These are phyloP conservation scores for Synaphobranchus kaupii DNA, from an alignment of 2,797 vertebrate genomes.

Conservation along the genomic window DNA sequence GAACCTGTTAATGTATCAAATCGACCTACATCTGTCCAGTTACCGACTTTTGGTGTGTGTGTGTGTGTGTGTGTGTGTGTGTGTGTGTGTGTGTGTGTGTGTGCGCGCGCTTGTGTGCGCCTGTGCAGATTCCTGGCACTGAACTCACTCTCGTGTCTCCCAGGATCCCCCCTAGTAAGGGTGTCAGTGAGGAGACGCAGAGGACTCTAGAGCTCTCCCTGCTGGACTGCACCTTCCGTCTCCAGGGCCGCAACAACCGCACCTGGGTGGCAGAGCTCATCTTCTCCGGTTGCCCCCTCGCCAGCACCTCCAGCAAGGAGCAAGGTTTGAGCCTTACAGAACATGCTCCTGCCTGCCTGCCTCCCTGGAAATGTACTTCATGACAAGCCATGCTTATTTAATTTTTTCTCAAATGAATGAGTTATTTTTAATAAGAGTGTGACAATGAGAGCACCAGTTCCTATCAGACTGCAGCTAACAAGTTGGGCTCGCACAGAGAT, in stretches of 20 bases:
- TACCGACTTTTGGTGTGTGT: no score
- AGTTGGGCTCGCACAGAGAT: no score
- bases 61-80: no score
- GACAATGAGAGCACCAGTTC: no score
- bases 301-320: conserved; percentile 90
- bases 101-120: not conserved
- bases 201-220: conserved; percentile 90
- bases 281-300: conserved; percentile 93
- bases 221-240: conserved; percentile 94
- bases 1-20: no score
- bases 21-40: no score
- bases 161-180: conserved; percentile 93
- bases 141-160: conserved; percentile 30
- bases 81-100: no score
- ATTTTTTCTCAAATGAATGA: no score
- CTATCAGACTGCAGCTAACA: no score
- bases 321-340: conserved; percentile 75
- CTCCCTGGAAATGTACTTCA: no score
- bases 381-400: no score
- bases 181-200: conserved; percentile 89
- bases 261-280: conserved; percentile 97
- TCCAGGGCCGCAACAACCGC: conserved; percentile 98
- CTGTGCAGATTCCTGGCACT: not conserved
- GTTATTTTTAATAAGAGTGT: no score
- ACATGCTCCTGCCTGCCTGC: not conserved